phyloP scores from a whole-genome alignment of 2,888 invertebrate species.

The Pemphredon lugubris region DNA sequence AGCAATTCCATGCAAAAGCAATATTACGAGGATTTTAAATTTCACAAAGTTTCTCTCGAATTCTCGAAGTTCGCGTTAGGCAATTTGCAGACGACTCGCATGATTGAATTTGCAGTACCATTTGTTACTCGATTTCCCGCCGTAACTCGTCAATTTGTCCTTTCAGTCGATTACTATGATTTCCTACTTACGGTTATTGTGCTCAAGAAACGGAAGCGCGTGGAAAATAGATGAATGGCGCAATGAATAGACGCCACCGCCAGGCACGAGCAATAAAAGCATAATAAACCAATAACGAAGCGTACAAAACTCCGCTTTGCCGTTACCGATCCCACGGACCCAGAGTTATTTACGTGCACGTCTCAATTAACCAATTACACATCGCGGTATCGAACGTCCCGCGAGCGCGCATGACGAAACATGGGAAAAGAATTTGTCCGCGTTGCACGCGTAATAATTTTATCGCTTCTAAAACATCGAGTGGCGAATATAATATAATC shows the following conservation, averaged over 20 bases:
- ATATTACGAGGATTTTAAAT: no score
- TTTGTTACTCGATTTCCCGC: background rate
- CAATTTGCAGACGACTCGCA: no score
- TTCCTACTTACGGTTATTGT: constrained; percentile 15
- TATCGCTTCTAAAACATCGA: no score
- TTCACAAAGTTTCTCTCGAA: no score
- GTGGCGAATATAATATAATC: no score
- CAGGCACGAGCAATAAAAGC: constrained; percentile 19
- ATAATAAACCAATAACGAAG: constrained; percentile 15
- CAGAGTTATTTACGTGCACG: constrained; percentile 22
- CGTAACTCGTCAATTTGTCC: constrained; percentile 15
- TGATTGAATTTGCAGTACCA: no score
- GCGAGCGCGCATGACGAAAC: background rate
- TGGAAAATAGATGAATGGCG: constrained; percentile 27
- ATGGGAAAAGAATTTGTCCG: no score
- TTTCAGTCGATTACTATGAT: constrained; percentile 10
- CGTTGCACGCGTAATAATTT: no score
- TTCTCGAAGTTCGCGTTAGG: no score
- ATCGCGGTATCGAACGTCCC: constrained; percentile 14
- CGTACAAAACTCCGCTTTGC: constrained; percentile 10
- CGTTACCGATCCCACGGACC: background rate
- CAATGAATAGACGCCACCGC: constrained; percentile 2
- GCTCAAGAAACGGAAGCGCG: constrained; percentile 17
- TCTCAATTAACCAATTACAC: constrained; percentile 38
- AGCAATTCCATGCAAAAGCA: no score